phyloP scores from a whole-genome alignment of 2,888 invertebrate genomes.

The Oscheius sp. region DNA sequence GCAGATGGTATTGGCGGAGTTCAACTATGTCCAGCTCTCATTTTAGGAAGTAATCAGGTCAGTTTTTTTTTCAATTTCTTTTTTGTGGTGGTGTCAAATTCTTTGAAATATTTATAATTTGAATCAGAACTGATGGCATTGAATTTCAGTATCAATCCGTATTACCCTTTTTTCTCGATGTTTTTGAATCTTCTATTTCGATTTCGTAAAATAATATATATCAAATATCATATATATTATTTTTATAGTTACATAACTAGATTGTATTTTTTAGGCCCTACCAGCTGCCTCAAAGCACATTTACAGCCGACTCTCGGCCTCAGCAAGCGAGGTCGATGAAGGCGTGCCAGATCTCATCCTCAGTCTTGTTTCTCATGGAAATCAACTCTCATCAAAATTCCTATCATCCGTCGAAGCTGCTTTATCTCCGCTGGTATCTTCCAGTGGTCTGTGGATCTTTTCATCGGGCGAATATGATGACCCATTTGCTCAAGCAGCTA shows the following conservation, averaged over 20 bases:
- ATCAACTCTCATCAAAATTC: conserved; percentile 54
- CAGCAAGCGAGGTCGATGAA: conserved; percentile 61
- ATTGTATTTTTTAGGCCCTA: conserved; percentile 37
- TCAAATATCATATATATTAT: too few relatives aligned
- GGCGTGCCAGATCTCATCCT: conserved; percentile 63
- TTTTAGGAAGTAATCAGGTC: conserved; percentile 38
- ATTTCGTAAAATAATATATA: too few relatives aligned
- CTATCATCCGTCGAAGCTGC: conserved; percentile 44
- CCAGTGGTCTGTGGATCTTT: conserved; percentile 54
- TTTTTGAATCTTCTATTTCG: not conserved
- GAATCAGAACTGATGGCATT: too few relatives aligned
- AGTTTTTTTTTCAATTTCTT: not conserved
- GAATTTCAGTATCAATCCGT: too few relatives aligned
- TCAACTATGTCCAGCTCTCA: conserved; percentile 46
- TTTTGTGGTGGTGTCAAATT: not conserved
- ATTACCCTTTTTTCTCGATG: not conserved
- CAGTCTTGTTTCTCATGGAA: conserved; percentile 58
- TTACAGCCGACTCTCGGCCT: conserved; percentile 58
- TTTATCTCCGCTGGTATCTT: conserved; percentile 44
- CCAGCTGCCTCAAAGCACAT: conserved; percentile 64
- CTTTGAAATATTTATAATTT: not conserved
- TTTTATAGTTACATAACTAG: not conserved
- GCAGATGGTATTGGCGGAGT: conserved; percentile 42
- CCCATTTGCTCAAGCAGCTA: conserved; percentile 54
- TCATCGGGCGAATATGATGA: conserved; percentile 58